Conservation (phyloP, 2,113 vertebrate species). For the Chaenogobius annularis region DNA sequence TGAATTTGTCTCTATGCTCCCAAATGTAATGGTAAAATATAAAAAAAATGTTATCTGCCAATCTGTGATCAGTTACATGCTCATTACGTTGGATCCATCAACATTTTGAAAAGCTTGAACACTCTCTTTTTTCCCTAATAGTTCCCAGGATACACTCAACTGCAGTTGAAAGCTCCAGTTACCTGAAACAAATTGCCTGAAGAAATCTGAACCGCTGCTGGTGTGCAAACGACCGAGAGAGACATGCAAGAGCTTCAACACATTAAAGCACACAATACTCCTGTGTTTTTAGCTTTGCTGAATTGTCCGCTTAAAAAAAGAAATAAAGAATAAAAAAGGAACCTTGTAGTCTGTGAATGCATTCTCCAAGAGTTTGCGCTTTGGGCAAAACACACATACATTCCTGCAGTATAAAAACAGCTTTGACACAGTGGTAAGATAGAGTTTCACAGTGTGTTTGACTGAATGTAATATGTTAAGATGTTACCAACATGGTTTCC, state of each 20-base stretch:
- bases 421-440: constrained; percentile 73
- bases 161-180: constrained; percentile 78
- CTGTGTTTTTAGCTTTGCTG: constrained; percentile 72
- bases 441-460: constrained; percentile 78
- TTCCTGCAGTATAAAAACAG: constrained; percentile 71
- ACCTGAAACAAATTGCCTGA: constrained; percentile 85
- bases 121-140: constrained; percentile 68
- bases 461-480: constrained; percentile 78
- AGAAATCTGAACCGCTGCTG: constrained; percentile 74
- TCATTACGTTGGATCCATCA: constrained; percentile 77
- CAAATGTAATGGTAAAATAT: constrained; percentile 20
- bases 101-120: constrained; percentile 77
- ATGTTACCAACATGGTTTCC: constrained; percentile 77
- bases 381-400: constrained; percentile 75
- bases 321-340: constrained; percentile 70
- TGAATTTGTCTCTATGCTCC: constrained; percentile 40
- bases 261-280: constrained; percentile 76
- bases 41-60: constrained; percentile 63
- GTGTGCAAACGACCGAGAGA: constrained; percentile 71
- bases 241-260: constrained; percentile 69
- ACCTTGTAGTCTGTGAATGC: constrained; percentile 76
- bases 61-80: constrained; percentile 76
- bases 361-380: constrained; percentile 74
- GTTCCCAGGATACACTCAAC: constrained; percentile 77
- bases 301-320: constrained; percentile 74